Evolutionary conservation across 2,113 vertebrate species (phyloP).

Genomic region (Channa maculata): DNA sequence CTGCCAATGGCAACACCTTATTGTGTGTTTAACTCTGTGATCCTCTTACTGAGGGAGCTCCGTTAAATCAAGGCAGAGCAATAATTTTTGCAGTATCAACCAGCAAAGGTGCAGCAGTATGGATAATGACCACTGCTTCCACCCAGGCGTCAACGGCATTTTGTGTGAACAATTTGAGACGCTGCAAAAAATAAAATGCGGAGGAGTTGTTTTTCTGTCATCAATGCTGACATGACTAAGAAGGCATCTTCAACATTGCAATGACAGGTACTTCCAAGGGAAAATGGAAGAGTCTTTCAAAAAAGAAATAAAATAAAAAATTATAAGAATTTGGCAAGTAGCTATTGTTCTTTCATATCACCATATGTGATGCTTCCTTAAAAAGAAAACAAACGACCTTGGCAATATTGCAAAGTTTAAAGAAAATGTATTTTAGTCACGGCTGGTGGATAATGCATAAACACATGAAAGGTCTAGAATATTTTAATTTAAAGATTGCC

Average conservation of each 20-base stretch:
- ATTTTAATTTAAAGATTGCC: no score
- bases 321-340: conserved; percentile 1
- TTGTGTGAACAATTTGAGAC: conserved; percentile 22
- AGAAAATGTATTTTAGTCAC: not conserved
- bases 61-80: conserved; percentile 32
- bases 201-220: conserved; percentile 11
- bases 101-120: conserved; percentile 3
- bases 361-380: not conserved
- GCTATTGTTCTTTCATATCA: conserved; percentile 12
- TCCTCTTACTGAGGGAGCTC: conserved; percentile 57
- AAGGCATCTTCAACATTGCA: not conserved
- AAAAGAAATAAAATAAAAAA: not conserved
- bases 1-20: conserved; percentile 63
- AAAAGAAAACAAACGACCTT: not conserved
- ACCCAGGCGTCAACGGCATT: conserved; percentile 18
- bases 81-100: conserved; percentile 17
- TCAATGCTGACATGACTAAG: conserved; percentile 16
- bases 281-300: not conserved
- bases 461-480: not conserved
- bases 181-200: conserved; percentile 11
- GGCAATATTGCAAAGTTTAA: not conserved
- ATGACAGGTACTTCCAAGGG: not conserved
- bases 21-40: conserved; percentile 79
- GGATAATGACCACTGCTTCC: not conserved
- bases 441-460: not conserved